Conservation (phyloP, 2,797 vertebrate genomes). For the Pangasius larnaudii region DNA sequence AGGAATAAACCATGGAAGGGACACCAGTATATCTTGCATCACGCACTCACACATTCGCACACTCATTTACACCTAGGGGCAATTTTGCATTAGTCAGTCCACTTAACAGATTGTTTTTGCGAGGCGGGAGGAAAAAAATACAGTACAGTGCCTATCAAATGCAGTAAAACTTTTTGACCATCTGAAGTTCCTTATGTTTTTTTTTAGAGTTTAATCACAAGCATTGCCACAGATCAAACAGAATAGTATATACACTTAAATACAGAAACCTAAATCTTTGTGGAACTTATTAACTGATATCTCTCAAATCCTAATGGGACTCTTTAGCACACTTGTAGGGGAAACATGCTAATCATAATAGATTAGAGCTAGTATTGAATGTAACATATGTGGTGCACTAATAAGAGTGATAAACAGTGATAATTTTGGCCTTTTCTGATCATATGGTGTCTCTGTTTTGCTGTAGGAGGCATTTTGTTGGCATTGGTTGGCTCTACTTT, state of each 20-base stretch:
- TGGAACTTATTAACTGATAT: background rate
- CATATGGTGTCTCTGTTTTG: background rate
- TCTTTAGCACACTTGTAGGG: background rate
- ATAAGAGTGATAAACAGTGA: background rate
- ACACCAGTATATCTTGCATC: background rate
- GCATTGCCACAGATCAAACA: background rate
- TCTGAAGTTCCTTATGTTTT: background rate
- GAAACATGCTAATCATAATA: background rate
- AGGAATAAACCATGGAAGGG: background rate
- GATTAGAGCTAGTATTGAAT: background rate
- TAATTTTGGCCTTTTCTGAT: background rate
- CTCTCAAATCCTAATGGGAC: background rate
- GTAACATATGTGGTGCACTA: background rate
- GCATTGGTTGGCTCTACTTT: background rate
- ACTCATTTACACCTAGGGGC: background rate
- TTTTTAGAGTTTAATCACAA: background rate
- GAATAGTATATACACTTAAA: background rate
- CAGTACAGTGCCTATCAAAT: background rate
- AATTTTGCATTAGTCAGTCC: background rate
- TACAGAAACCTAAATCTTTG: background rate
- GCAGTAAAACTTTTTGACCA: background rate
- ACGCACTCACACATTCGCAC: background rate
- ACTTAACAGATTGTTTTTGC: background rate
- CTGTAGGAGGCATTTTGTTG: background rate
- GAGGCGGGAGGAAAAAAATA: background rate